Evolutionary conservation across 1,140 invertebrate genomes (phyloP).

Genomic region (Lordiphosa mommai): DNA sequence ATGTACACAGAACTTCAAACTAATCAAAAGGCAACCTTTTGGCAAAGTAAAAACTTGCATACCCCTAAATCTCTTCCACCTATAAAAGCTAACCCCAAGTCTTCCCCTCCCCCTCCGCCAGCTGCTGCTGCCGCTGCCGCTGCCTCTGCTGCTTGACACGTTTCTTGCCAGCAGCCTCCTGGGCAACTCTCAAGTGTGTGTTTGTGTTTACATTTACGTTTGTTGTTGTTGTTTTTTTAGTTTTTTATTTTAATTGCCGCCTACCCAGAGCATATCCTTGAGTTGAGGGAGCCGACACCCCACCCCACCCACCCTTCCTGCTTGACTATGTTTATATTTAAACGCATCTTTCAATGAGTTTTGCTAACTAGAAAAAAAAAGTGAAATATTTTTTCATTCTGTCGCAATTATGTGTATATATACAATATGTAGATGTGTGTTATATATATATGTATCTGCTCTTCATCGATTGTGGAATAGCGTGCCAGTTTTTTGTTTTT

Average conservation of each 20-base stretch:
- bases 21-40: conserved; percentile 5
- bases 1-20: background rate
- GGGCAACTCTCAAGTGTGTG: background rate
- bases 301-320: background rate
- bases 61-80: background rate
- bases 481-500: conserved; percentile 10
- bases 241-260: conserved; percentile 49
- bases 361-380: conserved; percentile 16
- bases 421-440: too few species aligned
- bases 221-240: conserved; percentile 30
- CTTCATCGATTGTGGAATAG: conserved; percentile 13
- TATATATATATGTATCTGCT: background rate
- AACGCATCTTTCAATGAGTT: conserved; percentile 46
- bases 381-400: too few species aligned
- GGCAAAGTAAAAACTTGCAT: conserved; percentile 8
- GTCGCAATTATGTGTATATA: too few species aligned
- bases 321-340: conserved; percentile 54
- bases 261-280: conserved; percentile 35
- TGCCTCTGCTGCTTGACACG: conserved; percentile 13
- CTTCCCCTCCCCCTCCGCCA: background rate
- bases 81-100: background rate
- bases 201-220: conserved; percentile 21
- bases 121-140: too few species aligned
- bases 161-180: conserved; percentile 18
- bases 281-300: background rate